Percentiles rank a stretch among this genome's conserved stretches.
These are phyloP conservation scores for Heliconius hermathena DNA, from an alignment of 1,140 invertebrate species.

Conservation along the genomic window DNA sequence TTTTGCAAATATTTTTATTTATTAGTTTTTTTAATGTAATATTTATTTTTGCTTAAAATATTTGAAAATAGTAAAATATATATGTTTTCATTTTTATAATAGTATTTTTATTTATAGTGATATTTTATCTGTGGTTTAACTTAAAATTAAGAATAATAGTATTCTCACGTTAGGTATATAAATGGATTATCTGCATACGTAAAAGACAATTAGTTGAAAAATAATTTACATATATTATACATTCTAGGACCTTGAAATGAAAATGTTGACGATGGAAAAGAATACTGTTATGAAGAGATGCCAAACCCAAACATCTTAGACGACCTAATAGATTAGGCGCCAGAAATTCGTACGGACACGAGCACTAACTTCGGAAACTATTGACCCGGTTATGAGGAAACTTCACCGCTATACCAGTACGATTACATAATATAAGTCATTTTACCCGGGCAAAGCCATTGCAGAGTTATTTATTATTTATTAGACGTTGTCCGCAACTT, in stretches of 20 bases:
- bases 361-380: conserved; percentile 12
- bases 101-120: neutral
- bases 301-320: conserved; percentile 21
- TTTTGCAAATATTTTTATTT: neutral
- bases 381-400: conserved; percentile 20
- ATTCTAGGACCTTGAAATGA: conserved; percentile 10
- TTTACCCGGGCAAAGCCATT: conserved; percentile 9
- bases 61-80: neutral
- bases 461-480: conserved; percentile 20
- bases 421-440: conserved; percentile 17
- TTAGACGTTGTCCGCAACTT: conserved; percentile 12
- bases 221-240: neutral
- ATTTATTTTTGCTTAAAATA: neutral
- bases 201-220: neutral
- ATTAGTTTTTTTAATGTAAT: neutral
- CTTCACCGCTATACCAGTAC: conserved; percentile 17
- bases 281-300: conserved; percentile 18
- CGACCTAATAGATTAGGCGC: conserved; percentile 23
- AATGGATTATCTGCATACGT: too few species aligned
- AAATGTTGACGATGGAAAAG: neutral
- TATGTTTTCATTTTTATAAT: neutral
- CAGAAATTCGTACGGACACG: conserved; percentile 12
- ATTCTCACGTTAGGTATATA: too few species aligned
- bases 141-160: neutral
- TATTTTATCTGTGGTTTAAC: neutral